A percentile compares a stretch with the other conserved stretches of the same genome.
These are phyloP conservation scores for Numenius phaeopus DNA, from an alignment of 2,797 vertebrate species.

Conservation along the genomic window DNA sequence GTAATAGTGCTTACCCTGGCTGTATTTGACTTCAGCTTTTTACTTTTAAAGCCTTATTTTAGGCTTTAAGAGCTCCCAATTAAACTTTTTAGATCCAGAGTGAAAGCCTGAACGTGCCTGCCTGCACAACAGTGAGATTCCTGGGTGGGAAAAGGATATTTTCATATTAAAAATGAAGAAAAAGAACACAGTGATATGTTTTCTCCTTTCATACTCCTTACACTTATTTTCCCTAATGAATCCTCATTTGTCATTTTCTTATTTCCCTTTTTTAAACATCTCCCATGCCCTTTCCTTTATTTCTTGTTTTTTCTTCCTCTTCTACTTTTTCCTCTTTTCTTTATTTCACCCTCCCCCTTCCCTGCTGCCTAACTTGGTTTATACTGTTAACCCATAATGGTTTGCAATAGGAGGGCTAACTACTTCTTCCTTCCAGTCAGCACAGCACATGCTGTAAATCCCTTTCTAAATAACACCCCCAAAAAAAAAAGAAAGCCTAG, in stretches of 20 bases:
- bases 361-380: not conserved
- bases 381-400: not conserved
- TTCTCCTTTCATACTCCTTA: not conserved
- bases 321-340: not conserved
- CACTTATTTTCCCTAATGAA: not conserved
- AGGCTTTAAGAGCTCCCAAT: constrained; percentile 57
- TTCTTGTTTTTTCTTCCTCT: not conserved
- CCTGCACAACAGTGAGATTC: constrained; percentile 28
- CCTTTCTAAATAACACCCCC: not conserved
- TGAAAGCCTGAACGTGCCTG: constrained; percentile 51
- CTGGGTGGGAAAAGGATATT: constrained; percentile 41
- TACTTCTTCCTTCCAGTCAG: not conserved
- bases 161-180: constrained; percentile 10
- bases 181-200: not conserved
- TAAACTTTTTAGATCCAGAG: constrained; percentile 47
- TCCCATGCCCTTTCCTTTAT: not conserved
- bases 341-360: not conserved
- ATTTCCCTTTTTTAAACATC: not conserved
- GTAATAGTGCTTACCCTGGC: constrained; percentile 62
- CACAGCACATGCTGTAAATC: not conserved
- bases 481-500: not conserved
- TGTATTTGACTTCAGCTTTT: constrained; percentile 57
- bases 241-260: not conserved
- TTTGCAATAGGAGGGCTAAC: not conserved
- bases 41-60: constrained; percentile 64